Evolutionary conservation across 2,888 invertebrate species (phyloP).

Genomic region (Epiperipatus broadwayi): DNA sequence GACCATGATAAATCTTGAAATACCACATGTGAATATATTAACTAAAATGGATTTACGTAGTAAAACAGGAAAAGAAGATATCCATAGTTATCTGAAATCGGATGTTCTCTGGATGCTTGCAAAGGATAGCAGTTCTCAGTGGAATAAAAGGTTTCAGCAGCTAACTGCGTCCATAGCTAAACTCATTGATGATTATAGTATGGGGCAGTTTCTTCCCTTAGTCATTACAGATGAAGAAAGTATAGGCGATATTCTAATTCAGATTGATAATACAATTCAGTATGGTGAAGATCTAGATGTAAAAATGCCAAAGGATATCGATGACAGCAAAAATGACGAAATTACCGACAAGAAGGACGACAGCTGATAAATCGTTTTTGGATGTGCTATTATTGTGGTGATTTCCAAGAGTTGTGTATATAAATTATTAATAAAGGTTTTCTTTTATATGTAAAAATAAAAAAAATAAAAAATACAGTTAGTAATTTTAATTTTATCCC

Average conservation of each 20-base stretch:
- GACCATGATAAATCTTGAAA: slow-evolving; percentile 85
- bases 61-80: slow-evolving; percentile 50
- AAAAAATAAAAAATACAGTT: too few species aligned
- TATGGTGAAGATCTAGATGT: slow-evolving; percentile 92
- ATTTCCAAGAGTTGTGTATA: too few species aligned
- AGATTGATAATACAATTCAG: slow-evolving; percentile 81
- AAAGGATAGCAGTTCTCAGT: slow-evolving; percentile 38
- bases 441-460: too few species aligned
- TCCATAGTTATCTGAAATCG: slow-evolving; percentile 65
- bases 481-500: too few species aligned
- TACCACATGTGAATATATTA: slow-evolving; percentile 80
- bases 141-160: slow-evolving; percentile 58
- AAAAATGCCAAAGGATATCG: too few species aligned
- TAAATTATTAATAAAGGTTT: too few species aligned
- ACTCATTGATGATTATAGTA: slow-evolving; percentile 67
- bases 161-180: slow-evolving; percentile 67
- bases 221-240: slow-evolving; percentile 72
- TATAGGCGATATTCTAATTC: slow-evolving; percentile 61
- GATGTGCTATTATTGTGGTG: too few species aligned
- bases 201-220: slow-evolving; percentile 75
- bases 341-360: too few species aligned
- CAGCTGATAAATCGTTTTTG: too few species aligned
- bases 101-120: slow-evolving; percentile 57
- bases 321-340: too few species aligned
- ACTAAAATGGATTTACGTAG: slow-evolving; percentile 86